Evolutionary conservation across 1,140 invertebrate species (phyloP).

Genomic region (Lepidurus apus): DNA sequence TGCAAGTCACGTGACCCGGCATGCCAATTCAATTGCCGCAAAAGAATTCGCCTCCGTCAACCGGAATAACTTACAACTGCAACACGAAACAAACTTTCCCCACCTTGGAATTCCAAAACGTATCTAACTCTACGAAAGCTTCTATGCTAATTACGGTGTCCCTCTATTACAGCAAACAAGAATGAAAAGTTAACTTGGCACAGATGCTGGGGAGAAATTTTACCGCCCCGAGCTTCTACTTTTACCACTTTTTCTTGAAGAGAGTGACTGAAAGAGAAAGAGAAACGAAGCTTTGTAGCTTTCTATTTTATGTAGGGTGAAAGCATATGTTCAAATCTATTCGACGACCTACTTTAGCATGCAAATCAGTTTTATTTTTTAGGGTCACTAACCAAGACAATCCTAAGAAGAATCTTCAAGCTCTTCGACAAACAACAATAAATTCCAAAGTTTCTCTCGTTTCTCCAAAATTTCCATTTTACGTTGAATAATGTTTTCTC

Average conservation of each 20-base stretch:
- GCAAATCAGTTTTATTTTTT: not conserved
- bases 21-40: not conserved
- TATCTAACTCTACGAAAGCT: not conserved
- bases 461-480: no score
- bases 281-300: not conserved
- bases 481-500: no score
- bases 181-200: not conserved
- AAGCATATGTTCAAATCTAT: not conserved
- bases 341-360: not conserved
- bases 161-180: not conserved
- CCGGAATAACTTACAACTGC: not conserved
- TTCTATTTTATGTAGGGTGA: not conserved
- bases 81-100: no score
- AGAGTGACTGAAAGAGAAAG: constrained; percentile 3
- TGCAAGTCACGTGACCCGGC: not conserved
- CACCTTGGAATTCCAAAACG: no score
- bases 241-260: not conserved
- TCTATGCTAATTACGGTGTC: not conserved
- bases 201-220: not conserved
- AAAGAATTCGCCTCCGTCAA: not conserved
- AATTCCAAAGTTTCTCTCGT: no score
- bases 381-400: no score
- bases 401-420: no score
- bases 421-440: no score
- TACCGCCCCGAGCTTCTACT: not conserved